A percentile compares a stretch with the other conserved stretches of the same genome.
Evolutionary conservation across 2,113 vertebrate genomes (phyloP).

Genomic region (Cryptotis parvus): DNA sequence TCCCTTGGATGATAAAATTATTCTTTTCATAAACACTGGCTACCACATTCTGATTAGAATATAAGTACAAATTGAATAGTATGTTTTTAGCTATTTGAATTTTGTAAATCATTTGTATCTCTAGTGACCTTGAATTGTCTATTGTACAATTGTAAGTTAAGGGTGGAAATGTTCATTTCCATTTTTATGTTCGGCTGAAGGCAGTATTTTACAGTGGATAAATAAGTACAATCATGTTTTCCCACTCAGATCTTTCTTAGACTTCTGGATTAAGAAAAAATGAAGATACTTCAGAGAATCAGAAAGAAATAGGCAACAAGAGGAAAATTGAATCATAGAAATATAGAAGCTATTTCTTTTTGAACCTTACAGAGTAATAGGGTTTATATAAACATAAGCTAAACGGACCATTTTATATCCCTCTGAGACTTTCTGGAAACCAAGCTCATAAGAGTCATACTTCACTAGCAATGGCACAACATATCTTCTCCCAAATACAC

Average conservation of each 20-base stretch:
- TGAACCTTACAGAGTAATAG: conserved; percentile 72
- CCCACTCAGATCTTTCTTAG: conserved; percentile 67
- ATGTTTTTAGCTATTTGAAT: conserved; percentile 35
- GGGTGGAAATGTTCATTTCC: conserved; percentile 33
- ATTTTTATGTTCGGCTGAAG: conserved; percentile 59
- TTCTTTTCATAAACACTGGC: neutral
- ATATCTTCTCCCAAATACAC: conserved; percentile 56
- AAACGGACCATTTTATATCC: conserved; percentile 78
- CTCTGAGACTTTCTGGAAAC: conserved; percentile 71
- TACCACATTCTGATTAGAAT: conserved; percentile 4
- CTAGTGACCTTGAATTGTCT: conserved; percentile 55
- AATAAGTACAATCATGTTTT: conserved; percentile 67
- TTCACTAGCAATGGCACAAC: conserved; percentile 56
- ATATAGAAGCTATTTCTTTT: conserved; percentile 74
- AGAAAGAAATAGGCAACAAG: conserved; percentile 77
- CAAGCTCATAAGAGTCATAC: conserved; percentile 67
- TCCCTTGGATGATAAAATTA: neutral
- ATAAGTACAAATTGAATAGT: neutral
- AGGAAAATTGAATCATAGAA: conserved; percentile 76
- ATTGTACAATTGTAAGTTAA: conserved; percentile 6
- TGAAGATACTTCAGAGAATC: conserved; percentile 75
- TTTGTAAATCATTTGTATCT: neutral
- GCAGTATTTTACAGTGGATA: conserved; percentile 60
- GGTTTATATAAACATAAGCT: conserved; percentile 82
- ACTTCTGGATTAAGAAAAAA: conserved; percentile 68